Percentiles rank a stretch among this genome's conserved stretches.
Evolutionary conservation across 2,888 invertebrate species (phyloP).

Genomic region (Ichneumoninae sp.): DNA sequence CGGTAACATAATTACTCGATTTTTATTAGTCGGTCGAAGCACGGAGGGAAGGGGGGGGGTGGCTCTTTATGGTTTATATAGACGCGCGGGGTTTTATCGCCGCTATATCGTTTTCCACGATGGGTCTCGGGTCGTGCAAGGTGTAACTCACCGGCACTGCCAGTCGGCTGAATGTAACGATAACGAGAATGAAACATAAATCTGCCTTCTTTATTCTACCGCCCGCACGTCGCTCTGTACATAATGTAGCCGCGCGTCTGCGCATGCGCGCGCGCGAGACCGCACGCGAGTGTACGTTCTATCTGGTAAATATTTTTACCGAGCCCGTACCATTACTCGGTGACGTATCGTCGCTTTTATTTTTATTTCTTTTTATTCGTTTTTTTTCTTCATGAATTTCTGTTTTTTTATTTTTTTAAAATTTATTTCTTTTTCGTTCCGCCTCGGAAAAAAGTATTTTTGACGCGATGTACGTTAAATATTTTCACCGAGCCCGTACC

Average conservation of each 20-base stretch:
- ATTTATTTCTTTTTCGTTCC: too few relatives aligned
- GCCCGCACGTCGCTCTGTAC: neutral
- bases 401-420: too few relatives aligned
- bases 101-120: neutral
- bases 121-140: slow-evolving; percentile 4
- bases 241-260: neutral
- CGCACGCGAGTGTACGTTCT: slow-evolving; percentile 28
- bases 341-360: slow-evolving; percentile 10
- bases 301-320: slow-evolving; percentile 55
- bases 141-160: slow-evolving; percentile 1
- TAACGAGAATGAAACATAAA: slow-evolving; percentile 78
- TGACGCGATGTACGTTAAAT: slow-evolving; percentile 5
- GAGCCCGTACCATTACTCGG: neutral
- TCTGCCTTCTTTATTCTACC: slow-evolving; percentile 61
- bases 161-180: slow-evolving; percentile 68
- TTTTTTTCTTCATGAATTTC: neutral
- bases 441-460: too few relatives aligned
- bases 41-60: neutral
- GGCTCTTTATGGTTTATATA: slow-evolving; percentile 23
- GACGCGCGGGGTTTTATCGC: neutral
- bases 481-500: slow-evolving; percentile 17
- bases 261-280: neutral
- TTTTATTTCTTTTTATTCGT: neutral
- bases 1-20: slow-evolving; percentile 51
- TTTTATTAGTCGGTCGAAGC: slow-evolving; percentile 10